These are phyloP conservation scores for Tapera naevia DNA, from an alignment of 2,797 vertebrate species.

Conservation along the genomic window DNA sequence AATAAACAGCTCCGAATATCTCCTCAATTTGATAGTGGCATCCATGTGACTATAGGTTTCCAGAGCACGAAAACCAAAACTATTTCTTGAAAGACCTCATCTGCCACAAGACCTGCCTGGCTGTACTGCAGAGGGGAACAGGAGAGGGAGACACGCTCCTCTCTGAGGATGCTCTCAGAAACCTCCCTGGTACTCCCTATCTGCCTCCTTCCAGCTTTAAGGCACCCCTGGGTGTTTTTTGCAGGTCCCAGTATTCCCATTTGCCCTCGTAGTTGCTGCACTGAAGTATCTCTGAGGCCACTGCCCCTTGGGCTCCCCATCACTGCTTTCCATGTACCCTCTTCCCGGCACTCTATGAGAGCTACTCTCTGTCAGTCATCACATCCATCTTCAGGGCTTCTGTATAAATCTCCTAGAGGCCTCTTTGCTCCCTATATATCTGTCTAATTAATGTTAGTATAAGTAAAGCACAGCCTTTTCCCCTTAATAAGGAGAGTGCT, in stretches of 20 bases:
- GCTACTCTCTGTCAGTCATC: slow-evolving; percentile 25
- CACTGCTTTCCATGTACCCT: neutral
- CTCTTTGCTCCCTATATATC: slow-evolving; percentile 77
- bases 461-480: slow-evolving; percentile 80
- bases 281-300: neutral
- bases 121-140: neutral
- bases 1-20: neutral
- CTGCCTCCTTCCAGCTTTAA: neutral
- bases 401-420: slow-evolving; percentile 53
- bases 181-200: neutral
- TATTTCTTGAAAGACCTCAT: neutral
- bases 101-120: neutral
- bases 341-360: neutral
- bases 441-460: slow-evolving; percentile 83
- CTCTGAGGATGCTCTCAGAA: neutral
- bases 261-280: neutral
- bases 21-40: neutral
- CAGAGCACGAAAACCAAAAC: neutral
- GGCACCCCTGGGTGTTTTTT: neutral
- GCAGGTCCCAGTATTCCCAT: neutral
- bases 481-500: slow-evolving; percentile 84
- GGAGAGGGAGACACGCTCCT: slow-evolving; percentile 18
- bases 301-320: neutral
- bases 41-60: neutral
- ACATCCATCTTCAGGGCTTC: slow-evolving; percentile 44